Evolutionary conservation across 1,140 invertebrate genomes (phyloP), one percentile per base, ranked within the genome.

Genomic region (Goniozus legneri): DNA sequence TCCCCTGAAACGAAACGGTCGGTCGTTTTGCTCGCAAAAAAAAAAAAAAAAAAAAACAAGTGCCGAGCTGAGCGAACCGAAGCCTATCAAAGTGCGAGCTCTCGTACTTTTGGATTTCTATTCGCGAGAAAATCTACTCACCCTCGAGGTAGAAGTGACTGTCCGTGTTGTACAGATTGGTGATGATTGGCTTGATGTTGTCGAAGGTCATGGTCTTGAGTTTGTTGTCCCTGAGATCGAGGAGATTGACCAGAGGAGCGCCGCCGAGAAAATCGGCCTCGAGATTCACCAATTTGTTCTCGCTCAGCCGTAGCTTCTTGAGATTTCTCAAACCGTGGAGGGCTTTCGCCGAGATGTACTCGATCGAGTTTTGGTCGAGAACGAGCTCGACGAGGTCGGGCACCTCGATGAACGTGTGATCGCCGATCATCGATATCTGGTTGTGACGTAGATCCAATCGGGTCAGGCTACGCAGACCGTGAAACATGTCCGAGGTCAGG

Each of bases 141-240:
- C 88, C 85, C 79, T 84, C 82, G 35, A 90, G 65, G 58, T 84
- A 80, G 62, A 91, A 80, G 75, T 83, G 81, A 62, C 86, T 85
- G 50, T 80, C 80, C 38, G 66, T 75, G 57, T 85, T 84, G 68
- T 85, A 85, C 62, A 89, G 78, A 71, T 89, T 89, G 44, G 80
- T 79, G 48, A 88, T 66, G 63, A 92, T 82, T 3, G 87, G 87
- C 36, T 79, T 78, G 50, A 90, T 78, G 27, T 83, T 85, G 47
- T 85, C 82, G 62, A 82, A 82, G 50, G 84, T 85, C 60, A 91
- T 76, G n/a, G 84, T 86, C 56, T 82, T 79, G 47, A 91, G 77
- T 43, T 78, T 68, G 63, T 92, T 91, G 6, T 83, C 79, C 54
- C 84, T 78, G 27, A 91, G 69, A 69, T 91, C 86, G 46, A 92